Evolutionary conservation across 2,888 invertebrate species (phyloP).

Genomic region (Xanthorhoe designata): DNA sequence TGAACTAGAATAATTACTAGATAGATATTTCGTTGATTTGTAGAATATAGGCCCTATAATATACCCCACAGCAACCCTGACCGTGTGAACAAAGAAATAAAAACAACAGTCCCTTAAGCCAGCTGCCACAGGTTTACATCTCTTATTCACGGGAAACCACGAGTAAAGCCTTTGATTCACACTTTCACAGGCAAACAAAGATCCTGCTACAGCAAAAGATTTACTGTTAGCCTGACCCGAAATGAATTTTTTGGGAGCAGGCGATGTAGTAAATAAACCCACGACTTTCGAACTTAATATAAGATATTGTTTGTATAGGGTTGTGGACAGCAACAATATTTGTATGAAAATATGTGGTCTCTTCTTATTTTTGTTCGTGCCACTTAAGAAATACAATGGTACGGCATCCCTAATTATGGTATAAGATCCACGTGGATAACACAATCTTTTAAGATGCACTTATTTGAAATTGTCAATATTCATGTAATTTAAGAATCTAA

Average conservation of each 20-base stretch:
- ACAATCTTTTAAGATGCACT: no score
- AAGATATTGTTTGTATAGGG: slow-evolving; percentile 15
- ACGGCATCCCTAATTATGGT: no score
- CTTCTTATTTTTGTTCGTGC: no score
- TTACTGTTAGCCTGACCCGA: slow-evolving; percentile 21
- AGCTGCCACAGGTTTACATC: not conserved
- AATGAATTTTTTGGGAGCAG: slow-evolving; percentile 22
- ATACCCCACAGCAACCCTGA: not conserved
- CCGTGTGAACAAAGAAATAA: not conserved
- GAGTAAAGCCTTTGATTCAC: slow-evolving; percentile 22
- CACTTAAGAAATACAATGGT: no score
- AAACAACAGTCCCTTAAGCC: not conserved
- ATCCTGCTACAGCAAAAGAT: slow-evolving; percentile 12
- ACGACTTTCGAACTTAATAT: slow-evolving; percentile 20
- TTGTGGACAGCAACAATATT: not conserved
- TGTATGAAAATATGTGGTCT: no score
- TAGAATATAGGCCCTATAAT: not conserved
- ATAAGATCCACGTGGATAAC: no score
- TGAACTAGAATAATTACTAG: no score
- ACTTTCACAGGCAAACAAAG: slow-evolving; percentile 19
- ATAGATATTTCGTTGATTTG: no score
- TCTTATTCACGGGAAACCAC: slow-evolving; percentile 6
- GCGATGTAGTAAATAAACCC: slow-evolving; percentile 21
- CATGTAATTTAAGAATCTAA: no score
- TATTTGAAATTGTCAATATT: no score